Base-by-base conservation (phyloP, 2,797 vertebrate genomes). In the Amblyraja radiata region DNA sequence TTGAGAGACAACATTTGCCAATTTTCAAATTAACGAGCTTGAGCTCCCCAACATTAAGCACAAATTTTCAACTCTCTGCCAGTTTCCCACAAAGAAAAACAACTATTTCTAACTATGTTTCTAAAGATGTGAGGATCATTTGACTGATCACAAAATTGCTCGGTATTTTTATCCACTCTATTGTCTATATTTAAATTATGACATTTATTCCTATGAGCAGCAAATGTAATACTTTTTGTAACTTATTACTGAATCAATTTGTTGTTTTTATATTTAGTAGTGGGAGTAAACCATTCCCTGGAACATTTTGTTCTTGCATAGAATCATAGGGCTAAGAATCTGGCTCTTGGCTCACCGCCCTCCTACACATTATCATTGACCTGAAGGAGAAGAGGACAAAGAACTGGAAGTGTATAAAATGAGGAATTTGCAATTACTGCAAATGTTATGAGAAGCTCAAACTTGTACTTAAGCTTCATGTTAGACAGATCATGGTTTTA, bases 191-290 rank as follows among this genome's bases (percentile, higher is more conserved):
- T 21, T 88, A 18, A 88, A 9, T 18, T 68, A 36, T 36, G 68
- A 68, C 36, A 36, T 88, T 32, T 88, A 88, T 36, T 18, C 61
- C 68, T 36, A 88, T 21, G n/a, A 88, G 36, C 61, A 88, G 36
- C 84, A 88, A 36, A 88, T 63, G 63, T 28, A 63, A 61, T 14
- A 13, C 25, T 28, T 28, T 10, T 58, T 63, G 58, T 86, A 63
- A 86, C 68, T 68, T 36, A 68, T 88, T 36, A 65, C 14, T 68
- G 84, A 18, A 32, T 23, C 61, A 32, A 73, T 73, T 73, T 32
- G 65, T 88, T 88, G 61, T 32, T 63, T 88, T 65, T 88, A 88
- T 88, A 88, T 36, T 88, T 88, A 88, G 84, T 88, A 68, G 68
- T 63, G 32, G 84, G 84, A 36, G 84, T 88, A 88, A 88, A 88